Conservation (phyloP, 2,797 vertebrate genomes). For the Lerista edwardsae region DNA sequence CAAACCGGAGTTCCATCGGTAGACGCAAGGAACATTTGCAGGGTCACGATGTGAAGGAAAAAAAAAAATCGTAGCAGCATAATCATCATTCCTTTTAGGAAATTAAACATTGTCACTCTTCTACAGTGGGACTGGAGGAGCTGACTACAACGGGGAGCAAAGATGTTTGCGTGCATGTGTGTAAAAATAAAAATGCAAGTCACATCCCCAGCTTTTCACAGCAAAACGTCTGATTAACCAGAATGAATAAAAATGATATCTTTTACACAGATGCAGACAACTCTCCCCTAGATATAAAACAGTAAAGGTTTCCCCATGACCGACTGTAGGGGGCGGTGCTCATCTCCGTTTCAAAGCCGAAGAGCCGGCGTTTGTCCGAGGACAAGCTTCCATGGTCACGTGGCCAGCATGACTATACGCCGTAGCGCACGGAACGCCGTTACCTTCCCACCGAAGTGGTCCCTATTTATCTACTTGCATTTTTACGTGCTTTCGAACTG, state of each 20-base stretch:
- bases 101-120: conserved; percentile 5
- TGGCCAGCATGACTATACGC: no score
- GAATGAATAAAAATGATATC: not conserved
- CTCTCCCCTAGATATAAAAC: not conserved
- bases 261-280: not conserved
- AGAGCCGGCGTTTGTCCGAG: no score
- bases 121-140: not conserved
- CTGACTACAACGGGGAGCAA: not conserved
- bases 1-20: not conserved
- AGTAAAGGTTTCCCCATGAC: no score
- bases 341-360: no score
- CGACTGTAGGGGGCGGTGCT: no score
- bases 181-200: not conserved
- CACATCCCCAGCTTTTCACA: not conserved
- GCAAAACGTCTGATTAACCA: not conserved
- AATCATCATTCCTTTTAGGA: not conserved
- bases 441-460: no score
- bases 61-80: not conserved
- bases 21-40: not conserved
- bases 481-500: no score
- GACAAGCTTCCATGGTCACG: no score
- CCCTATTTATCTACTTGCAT: no score
- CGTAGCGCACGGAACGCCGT: no score
- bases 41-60: conserved; percentile 10
- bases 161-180: not conserved